phyloP scores from a whole-genome alignment of 2,113 vertebrate species.

The cat (Felis catus) region DNA sequence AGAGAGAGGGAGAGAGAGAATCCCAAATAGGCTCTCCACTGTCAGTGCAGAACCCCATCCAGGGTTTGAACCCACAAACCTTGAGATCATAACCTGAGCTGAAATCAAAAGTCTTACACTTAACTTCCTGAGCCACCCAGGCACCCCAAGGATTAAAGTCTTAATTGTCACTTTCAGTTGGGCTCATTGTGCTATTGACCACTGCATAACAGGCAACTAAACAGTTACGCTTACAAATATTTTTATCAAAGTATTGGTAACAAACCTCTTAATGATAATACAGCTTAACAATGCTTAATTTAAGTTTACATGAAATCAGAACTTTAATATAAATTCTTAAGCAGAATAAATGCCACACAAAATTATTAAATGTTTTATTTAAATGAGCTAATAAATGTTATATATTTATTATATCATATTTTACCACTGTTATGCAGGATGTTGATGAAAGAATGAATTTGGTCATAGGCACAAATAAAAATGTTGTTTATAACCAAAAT shows the following conservation, averaged over 20 bases:
- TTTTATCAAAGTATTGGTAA: slow-evolving; percentile 16
- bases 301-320: neutral
- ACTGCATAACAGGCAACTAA: neutral
- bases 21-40: no score
- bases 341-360: neutral
- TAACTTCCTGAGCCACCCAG: no score
- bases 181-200: neutral
- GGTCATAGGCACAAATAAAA: slow-evolving; percentile 13
- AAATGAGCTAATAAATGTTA: slow-evolving; percentile 31
- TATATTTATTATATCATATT: slow-evolving; percentile 11
- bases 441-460: neutral
- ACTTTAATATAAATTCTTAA: neutral
- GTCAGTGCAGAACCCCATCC: no score
- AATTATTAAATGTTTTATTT: slow-evolving; percentile 39
- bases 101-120: no score
- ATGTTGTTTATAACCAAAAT: slow-evolving; percentile 43
- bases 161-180: neutral
- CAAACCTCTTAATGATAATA: neutral
- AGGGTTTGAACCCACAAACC: no score
- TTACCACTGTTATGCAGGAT: neutral
- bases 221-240: neutral
- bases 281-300: slow-evolving; percentile 18
- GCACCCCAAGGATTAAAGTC: neutral
- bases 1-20: no score
- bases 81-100: no score